Percentiles rank a stretch among this genome's conserved stretches.
Evolutionary conservation across 1,140 invertebrate genomes (phyloP).

Genomic region (Nasonia vitripennis): DNA sequence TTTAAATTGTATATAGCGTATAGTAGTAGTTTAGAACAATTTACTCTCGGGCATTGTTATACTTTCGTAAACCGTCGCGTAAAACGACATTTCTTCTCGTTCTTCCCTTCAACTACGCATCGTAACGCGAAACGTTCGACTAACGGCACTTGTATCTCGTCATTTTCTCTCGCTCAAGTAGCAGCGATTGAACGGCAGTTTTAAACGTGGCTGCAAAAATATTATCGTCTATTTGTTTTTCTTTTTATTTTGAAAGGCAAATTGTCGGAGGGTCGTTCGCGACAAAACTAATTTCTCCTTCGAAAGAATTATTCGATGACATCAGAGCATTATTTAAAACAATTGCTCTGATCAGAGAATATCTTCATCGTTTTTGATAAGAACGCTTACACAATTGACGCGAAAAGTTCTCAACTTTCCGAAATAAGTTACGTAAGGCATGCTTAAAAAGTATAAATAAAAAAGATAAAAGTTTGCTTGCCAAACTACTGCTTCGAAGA

Average conservation of each 20-base stretch:
- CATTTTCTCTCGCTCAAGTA: constrained; percentile 18
- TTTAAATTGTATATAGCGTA: constrained; percentile 22
- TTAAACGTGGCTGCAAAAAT: constrained; percentile 34
- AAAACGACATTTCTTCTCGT: neutral
- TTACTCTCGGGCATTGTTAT: constrained; percentile 10
- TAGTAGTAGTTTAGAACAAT: constrained; percentile 32
- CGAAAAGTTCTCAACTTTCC: constrained; percentile 43
- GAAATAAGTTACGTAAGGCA: constrained; percentile 29
- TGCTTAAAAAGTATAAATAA: neutral
- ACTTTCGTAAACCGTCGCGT: neutral
- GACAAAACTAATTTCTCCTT: constrained; percentile 7
- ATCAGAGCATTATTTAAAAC: constrained; percentile 5
- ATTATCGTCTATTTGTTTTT: neutral
- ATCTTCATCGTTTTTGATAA: constrained; percentile 21
- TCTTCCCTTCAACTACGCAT: constrained; percentile 1
- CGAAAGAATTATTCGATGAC: neutral
- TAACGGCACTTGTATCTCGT: constrained; percentile 34
- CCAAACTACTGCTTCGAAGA: neutral
- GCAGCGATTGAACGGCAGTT: constrained; percentile 26
- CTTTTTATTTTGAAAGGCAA: neutral
- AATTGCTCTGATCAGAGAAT: constrained; percentile 9
- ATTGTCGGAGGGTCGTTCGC: constrained; percentile 1
- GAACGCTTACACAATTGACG: constrained; percentile 2
- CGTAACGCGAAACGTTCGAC: neutral
- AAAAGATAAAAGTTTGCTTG: neutral